Percentiles rank a stretch among this genome's conserved stretches.
Conservation (phyloP, 2,113 vertebrate genomes). For the Notarius quadriscutis region DNA sequence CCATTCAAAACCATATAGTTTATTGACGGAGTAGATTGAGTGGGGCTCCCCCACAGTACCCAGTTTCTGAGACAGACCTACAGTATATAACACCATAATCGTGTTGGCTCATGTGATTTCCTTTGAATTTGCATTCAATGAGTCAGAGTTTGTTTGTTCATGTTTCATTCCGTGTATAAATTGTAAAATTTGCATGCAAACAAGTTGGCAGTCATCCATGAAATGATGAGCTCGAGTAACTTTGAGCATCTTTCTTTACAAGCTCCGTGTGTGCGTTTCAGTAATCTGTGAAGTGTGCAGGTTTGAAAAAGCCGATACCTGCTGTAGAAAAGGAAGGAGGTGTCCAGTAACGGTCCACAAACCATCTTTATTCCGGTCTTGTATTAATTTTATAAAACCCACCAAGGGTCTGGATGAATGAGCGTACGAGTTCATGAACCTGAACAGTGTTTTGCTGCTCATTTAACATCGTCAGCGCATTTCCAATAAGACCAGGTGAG, state of each 20-base stretch:
- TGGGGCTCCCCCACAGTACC: too few relatives aligned
- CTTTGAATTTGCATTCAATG: background rate
- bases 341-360: background rate
- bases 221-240: background rate
- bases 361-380: background rate
- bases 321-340: background rate
- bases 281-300: background rate
- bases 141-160: background rate
- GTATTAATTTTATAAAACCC: background rate
- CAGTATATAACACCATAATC: too few relatives aligned
- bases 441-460: background rate
- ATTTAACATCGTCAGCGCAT: background rate
- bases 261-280: background rate
- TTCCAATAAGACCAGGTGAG: background rate
- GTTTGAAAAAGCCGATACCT: background rate
- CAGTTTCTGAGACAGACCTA: too few relatives aligned
- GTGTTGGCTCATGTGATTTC: background rate
- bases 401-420: background rate
- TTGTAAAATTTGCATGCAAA: conserved; percentile 11
- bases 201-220: background rate
- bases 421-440: too few relatives aligned
- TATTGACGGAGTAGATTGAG: too few relatives aligned
- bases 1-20: too few relatives aligned
- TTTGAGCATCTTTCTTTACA: background rate
- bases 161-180: background rate